These are phyloP conservation scores for Orbicella faveolata DNA, from an alignment of 64 coral and sea anemone genomes.

Conservation along the genomic window DNA sequence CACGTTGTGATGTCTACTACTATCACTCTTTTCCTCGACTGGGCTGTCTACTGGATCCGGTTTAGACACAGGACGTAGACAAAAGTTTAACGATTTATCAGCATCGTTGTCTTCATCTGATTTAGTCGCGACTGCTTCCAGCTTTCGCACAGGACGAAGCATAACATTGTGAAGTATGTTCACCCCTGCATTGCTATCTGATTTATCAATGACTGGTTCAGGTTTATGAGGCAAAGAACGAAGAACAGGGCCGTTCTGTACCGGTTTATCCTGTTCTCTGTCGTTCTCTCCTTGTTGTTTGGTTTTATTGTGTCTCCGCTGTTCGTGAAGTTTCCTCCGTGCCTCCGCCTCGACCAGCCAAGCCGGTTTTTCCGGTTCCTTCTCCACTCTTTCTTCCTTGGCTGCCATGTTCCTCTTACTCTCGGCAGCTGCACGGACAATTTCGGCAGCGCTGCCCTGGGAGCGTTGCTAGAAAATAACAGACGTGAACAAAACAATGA, in stretches of 20 bases:
- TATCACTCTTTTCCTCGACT: not conserved
- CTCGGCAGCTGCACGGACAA: constrained; percentile 52
- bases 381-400: constrained; percentile 58
- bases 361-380: constrained; percentile 61
- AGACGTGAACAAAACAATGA: not conserved
- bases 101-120: constrained; percentile 35
- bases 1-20: not conserved
- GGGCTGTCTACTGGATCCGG: not conserved
- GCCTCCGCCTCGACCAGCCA: constrained; percentile 67
- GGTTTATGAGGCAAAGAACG: not conserved
- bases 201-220: not conserved
- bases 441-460: constrained; percentile 23
- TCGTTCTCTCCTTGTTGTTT: constrained; percentile 18
- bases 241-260: not conserved
- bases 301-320: constrained; percentile 11
- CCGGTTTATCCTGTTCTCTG: not conserved
- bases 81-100: not conserved
- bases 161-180: constrained; percentile 12
- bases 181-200: not conserved
- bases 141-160: constrained; percentile 34
- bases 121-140: constrained; percentile 24
- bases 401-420: constrained; percentile 46
- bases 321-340: constrained; percentile 56
- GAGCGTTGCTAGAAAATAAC: not conserved
- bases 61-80: constrained; percentile 9